Conservation (phyloP, 1,140 invertebrate genomes). For the Phthorimaea operculella region DNA sequence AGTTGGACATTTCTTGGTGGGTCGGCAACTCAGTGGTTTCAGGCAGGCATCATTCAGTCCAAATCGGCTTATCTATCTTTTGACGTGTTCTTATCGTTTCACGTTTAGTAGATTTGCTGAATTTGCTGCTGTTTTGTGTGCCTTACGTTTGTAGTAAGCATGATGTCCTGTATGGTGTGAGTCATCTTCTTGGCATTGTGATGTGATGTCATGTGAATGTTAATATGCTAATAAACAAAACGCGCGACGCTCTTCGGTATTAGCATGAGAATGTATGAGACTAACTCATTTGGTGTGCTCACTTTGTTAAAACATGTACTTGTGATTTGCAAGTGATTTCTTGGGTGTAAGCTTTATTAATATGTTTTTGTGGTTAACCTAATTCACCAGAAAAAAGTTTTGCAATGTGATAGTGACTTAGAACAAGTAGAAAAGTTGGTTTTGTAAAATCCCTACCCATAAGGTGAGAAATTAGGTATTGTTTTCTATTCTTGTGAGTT, state of each 20-base stretch:
- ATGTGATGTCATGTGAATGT: constrained; percentile 60
- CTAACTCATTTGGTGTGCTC: background rate
- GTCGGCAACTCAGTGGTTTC: background rate
- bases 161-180: constrained; percentile 25
- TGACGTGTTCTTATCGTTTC: constrained; percentile 3
- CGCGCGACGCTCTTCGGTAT: constrained; percentile 15
- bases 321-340: no score
- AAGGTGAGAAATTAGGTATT: no score
- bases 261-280: background rate
- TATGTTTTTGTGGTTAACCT: no score
- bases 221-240: constrained; percentile 47
- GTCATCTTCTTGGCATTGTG: constrained; percentile 53
- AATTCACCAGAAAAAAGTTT: no score
- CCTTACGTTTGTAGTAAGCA: background rate
- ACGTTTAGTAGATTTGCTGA: background rate
- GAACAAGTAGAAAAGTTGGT: no score
- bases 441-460: no score
- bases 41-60: background rate
- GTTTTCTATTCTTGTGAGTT: no score
- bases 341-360: no score
- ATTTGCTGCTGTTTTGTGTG: background rate
- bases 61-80: constrained; percentile 1
- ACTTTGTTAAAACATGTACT: background rate
- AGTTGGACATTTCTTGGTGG: background rate
- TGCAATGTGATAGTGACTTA: no score